phyloP scores from a whole-genome alignment of 1,140 invertebrate species.

The Colletes latitarsis region DNA sequence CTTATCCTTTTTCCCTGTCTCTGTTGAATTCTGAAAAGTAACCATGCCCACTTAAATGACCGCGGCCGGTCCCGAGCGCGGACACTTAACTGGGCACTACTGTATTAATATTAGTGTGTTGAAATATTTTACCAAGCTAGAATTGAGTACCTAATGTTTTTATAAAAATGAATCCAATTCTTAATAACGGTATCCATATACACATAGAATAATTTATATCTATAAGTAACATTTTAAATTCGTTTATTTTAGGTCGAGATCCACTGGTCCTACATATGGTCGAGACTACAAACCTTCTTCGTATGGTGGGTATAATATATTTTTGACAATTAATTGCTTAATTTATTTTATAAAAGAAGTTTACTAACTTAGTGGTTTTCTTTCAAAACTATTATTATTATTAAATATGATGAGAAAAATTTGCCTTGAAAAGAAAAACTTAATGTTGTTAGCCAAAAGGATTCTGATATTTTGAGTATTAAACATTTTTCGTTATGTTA shows the following conservation, averaged over 20 bases:
- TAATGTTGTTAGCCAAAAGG: constrained; percentile 70
- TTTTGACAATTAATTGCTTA: background rate
- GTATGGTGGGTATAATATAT: constrained; percentile 69
- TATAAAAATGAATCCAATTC: too few relatives aligned
- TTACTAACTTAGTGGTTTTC: background rate
- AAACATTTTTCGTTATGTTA: background rate
- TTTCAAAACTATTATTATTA: too few relatives aligned
- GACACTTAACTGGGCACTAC: too few relatives aligned
- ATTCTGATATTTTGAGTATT: constrained; percentile 54
- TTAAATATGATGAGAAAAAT: constrained; percentile 50
- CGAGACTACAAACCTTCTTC: constrained; percentile 73
- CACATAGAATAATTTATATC: constrained; percentile 13
- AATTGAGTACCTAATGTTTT: too few relatives aligned
- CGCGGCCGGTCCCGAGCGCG: too few relatives aligned
- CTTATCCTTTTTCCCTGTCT: too few relatives aligned
- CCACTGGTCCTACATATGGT: constrained; percentile 75
- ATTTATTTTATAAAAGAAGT: too few relatives aligned
- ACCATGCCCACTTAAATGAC: too few relatives aligned
- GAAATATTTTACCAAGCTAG: constrained; percentile 71
- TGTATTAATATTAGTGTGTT: constrained; percentile 2
- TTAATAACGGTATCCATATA: too few relatives aligned
- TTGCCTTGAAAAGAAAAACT: constrained; percentile 62
- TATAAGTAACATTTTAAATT: constrained; percentile 11
- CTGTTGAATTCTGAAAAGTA: too few relatives aligned
- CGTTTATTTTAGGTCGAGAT: constrained; percentile 74